Evolutionary conservation across 2,888 invertebrate genomes (phyloP).

Genomic region (Archips crataeganus): DNA sequence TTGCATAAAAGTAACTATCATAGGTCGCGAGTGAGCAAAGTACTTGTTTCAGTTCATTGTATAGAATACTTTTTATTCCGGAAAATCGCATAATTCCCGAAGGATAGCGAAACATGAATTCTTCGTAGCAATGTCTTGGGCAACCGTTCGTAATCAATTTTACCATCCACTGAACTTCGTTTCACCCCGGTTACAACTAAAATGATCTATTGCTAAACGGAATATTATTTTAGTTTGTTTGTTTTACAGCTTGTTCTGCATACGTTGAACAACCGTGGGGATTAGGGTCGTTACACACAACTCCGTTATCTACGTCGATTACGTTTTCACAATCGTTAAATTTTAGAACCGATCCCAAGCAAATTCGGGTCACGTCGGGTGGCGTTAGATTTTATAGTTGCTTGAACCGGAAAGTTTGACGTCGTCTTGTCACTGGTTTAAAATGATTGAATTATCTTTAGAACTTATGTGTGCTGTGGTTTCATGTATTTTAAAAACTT

Average conservation of each 20-base stretch:
- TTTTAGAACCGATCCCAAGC: slow-evolving; percentile 7
- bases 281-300: slow-evolving; percentile 36
- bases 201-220: slow-evolving; percentile 50
- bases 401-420: slow-evolving; percentile 2
- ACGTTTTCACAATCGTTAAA: slow-evolving; percentile 19
- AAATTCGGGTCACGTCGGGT: slow-evolving; percentile 6
- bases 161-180: neutral
- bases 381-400: slow-evolving; percentile 8
- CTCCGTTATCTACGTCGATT: slow-evolving; percentile 18
- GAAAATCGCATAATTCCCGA: too few species aligned
- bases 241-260: slow-evolving; percentile 50
- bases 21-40: too few species aligned
- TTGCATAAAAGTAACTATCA: too few species aligned
- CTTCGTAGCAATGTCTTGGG: too few species aligned
- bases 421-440: neutral
- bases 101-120: too few species aligned
- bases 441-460: neutral
- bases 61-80: too few species aligned
- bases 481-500: too few species aligned
- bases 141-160: too few species aligned
- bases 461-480: neutral
- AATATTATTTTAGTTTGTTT: slow-evolving; percentile 54
- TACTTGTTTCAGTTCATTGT: too few species aligned
- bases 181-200: slow-evolving; percentile 36
- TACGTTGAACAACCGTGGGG: slow-evolving; percentile 36